phyloP scores from a whole-genome alignment of 64 coral and sea anemone genomes.

The Orbicella faveolata region DNA sequence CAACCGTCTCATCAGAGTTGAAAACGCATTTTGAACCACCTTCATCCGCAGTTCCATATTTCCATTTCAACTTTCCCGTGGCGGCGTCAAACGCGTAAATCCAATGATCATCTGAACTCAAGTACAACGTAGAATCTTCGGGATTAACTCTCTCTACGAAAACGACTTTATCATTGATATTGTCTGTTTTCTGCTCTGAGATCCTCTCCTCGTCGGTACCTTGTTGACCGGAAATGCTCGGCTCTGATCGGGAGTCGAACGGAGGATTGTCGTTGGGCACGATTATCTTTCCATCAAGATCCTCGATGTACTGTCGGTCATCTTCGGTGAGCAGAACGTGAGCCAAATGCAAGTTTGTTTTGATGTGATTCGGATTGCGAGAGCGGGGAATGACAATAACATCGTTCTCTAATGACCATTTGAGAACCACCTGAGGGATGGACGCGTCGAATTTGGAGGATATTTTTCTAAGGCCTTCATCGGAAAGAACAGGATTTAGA shows the following conservation, averaged over 20 bases:
- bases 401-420: conserved; percentile 80
- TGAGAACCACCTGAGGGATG: conserved; percentile 79
- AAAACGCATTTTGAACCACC: conserved; percentile 85
- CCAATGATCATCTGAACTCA: conserved; percentile 91
- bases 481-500: conserved; percentile 75
- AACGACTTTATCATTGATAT: conserved; percentile 40
- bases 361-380: conserved; percentile 84
- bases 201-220: background rate
- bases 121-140: conserved; percentile 65
- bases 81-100: conserved; percentile 88
- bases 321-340: conserved; percentile 60
- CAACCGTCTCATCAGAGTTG: conserved; percentile 66
- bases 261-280: conserved; percentile 41
- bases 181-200: background rate
- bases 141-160: conserved; percentile 48
- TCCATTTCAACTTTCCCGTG: conserved; percentile 82
- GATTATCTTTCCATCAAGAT: conserved; percentile 74
- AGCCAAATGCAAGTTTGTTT: conserved; percentile 82
- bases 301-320: conserved; percentile 49
- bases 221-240: conserved; percentile 1
- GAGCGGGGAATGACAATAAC: conserved; percentile 84
- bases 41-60: conserved; percentile 91
- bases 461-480: conserved; percentile 64
- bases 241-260: conserved; percentile 29
- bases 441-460: conserved; percentile 82